Evolutionary conservation across 2,113 vertebrate species (phyloP), one percentile per base, ranked within the genome.

Genomic region (Coreoperca whiteheadi): DNA sequence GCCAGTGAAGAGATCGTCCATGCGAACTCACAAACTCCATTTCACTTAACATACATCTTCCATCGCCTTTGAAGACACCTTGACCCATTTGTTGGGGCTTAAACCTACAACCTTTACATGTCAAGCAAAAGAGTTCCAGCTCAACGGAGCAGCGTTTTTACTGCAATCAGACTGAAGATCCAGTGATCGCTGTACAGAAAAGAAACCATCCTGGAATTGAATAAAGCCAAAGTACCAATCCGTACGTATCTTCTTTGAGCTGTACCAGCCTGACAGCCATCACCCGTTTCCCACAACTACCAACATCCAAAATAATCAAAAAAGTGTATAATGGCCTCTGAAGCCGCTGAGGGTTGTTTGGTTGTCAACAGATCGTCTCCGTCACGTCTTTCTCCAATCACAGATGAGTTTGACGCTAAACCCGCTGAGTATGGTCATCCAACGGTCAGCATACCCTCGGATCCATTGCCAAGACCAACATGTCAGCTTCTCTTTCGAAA

Each of bases 51-150:
- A 46, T 28, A 60, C 34, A 9, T 39, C 14, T 37, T 25, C 57
- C 20, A 12, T 39, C 68, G 16, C 63, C 25, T 14, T 23, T 11
- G 0, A 8, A 41, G 25, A 74, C 41, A n/a, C 41, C 8, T 1
- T 5, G 12, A 25, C 20, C 18, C 34, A 11, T 53, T 30, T 21
- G 14, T 37, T 23, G 8, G 30, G 25, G 15, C 39, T 74, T 21
- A 12, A 81, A 66, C 32, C 30, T n/a, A 15, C 39, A 53, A 54
- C 34, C 6, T 69, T 64, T 37, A n/a, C 32, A 25, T 78, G 43
- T 54, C 12, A 56, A 57, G 34, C 10, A 46, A 51, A 21, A 64
- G 4, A 50, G 8, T 20, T 81, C 66, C 71, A 57, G 75, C 12
- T 34, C 20, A 23, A 6, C 4, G 3, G 37, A 66, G 34, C 39